These are phyloP conservation scores for Carabus problematicus DNA, from an alignment of 2,888 invertebrate species.

Conservation along the genomic window DNA sequence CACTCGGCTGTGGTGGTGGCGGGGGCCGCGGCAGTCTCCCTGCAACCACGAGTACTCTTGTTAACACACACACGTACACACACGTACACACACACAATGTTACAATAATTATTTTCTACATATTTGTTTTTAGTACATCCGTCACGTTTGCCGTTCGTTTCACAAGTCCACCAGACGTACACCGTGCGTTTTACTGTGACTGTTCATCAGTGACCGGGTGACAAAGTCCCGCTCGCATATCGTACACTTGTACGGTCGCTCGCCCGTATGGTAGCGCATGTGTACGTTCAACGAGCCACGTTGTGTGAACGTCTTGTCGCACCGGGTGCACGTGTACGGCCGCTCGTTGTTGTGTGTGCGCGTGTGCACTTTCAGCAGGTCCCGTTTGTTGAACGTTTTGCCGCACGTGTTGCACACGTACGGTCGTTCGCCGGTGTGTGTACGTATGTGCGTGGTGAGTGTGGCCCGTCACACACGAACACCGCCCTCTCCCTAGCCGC, in stretches of 20 bases:
- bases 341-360: conserved; percentile 61
- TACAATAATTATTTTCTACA: too few species aligned
- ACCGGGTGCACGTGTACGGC: conserved; percentile 61
- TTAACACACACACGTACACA: too few species aligned
- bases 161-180: neutral
- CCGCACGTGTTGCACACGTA: conserved; percentile 61
- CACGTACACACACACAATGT: too few species aligned
- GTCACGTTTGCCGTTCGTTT: too few species aligned
- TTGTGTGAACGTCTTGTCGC: conserved; percentile 61
- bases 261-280: conserved; percentile 49
- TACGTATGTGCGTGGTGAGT: conserved; percentile 59
- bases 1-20: too few species aligned
- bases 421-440: conserved; percentile 61
- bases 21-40: too few species aligned
- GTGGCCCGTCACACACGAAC: conserved; percentile 60
- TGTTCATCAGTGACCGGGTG: conserved; percentile 47
- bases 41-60: too few species aligned
- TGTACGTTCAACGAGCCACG: conserved; percentile 61
- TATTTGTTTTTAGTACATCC: too few species aligned
- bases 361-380: conserved; percentile 59
- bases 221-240: conserved; percentile 58
- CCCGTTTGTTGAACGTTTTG: conserved; percentile 60
- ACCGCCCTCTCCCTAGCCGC: neutral
- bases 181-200: conserved; percentile 50
- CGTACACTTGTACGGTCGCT: conserved; percentile 62